Evolutionary conservation across 2,797 vertebrate species (phyloP).

Genomic region (Trematomus bernacchii): DNA sequence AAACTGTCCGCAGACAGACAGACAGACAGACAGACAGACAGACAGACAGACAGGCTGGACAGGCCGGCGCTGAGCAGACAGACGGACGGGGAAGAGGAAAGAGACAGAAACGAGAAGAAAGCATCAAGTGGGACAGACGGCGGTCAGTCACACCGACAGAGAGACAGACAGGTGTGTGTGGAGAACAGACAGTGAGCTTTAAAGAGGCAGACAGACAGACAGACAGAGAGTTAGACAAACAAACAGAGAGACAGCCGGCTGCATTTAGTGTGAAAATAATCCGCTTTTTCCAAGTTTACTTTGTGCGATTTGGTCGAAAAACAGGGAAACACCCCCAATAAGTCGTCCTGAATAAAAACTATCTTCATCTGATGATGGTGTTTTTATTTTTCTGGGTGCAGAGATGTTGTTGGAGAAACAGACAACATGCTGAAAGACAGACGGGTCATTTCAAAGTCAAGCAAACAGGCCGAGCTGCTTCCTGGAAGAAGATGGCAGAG

Average conservation of each 20-base stretch:
- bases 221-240: conserved; percentile 4
- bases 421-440: not conserved
- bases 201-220: conserved; percentile 22
- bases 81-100: conserved; percentile 45
- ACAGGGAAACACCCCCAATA: no score
- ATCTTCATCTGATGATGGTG: not conserved
- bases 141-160: conserved; percentile 52
- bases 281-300: not conserved
- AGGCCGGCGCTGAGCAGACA: conserved; percentile 1
- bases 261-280: not conserved
- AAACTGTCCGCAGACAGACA: conserved; percentile 9
- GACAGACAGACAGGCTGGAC: no score
- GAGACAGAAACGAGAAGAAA: conserved; percentile 63
- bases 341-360: not conserved
- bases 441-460: conserved; percentile 3
- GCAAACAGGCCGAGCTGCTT: conserved; percentile 24
- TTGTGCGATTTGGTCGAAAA: not conserved
- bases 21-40: no score
- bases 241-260: not conserved
- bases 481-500: conserved; percentile 4
- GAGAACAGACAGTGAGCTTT: conserved; percentile 2
- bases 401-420: not conserved
- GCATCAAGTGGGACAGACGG: conserved; percentile 46
- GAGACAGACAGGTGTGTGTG: conserved; percentile 38
- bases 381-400: not conserved